phyloP scores from a whole-genome alignment of 2,113 vertebrate species.

The Chionis minor region DNA sequence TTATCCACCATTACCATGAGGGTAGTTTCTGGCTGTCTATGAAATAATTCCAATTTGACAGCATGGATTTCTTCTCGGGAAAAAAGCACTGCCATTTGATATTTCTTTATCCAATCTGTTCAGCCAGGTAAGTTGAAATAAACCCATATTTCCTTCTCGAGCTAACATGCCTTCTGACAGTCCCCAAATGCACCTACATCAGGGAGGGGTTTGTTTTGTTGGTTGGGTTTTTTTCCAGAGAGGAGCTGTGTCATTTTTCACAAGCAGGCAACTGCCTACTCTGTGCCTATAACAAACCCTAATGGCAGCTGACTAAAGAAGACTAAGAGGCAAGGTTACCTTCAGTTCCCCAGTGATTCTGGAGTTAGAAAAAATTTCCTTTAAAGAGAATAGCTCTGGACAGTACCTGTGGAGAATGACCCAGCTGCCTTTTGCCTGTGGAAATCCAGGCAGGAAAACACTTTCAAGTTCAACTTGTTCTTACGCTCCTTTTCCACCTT shows the following conservation, averaged over 20 bases:
- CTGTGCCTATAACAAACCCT: background rate
- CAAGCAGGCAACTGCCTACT: background rate
- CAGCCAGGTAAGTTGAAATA: background rate
- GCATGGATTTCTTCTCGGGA: background rate
- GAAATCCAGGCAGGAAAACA: background rate
- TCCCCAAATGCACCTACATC: background rate
- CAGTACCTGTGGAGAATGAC: background rate
- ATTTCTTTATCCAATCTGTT: background rate
- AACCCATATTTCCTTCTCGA: background rate
- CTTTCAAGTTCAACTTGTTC: background rate
- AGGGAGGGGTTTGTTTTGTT: rapidly evolving
- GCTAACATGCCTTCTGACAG: background rate
- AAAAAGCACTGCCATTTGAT: background rate
- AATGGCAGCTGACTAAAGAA: background rate
- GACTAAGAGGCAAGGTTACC: background rate
- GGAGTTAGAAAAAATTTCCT: background rate
- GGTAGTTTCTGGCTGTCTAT: background rate
- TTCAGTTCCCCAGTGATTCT: background rate
- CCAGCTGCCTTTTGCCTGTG: background rate
- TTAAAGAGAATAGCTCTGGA: background rate
- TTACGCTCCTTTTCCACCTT: background rate
- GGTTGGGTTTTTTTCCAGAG: background rate
- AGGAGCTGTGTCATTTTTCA: background rate
- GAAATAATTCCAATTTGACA: background rate
- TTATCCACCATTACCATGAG: background rate